Base-by-base conservation (phyloP, 2,888 invertebrate genomes). In the Thymelicus sylvestris region DNA sequence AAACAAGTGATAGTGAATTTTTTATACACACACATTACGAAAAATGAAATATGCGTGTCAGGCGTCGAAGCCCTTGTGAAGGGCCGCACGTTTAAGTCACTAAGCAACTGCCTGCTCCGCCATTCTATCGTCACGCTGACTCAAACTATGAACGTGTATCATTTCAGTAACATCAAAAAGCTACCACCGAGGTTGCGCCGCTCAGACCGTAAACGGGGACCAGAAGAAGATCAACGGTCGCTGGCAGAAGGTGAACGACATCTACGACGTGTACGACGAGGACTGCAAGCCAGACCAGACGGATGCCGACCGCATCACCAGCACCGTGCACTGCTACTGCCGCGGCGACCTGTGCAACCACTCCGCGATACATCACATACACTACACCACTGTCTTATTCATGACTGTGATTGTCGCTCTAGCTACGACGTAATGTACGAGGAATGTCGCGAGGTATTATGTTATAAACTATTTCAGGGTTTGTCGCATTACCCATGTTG, bases 321-420 rank as follows among this genome's bases (percentile, higher is more conserved):
- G 92, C 50, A 93, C 95, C 0, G 87, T 95, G 73, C 95, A 96
- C 80, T 98, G 97, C 82, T 97, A 96, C 83, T 98, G 97, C 80
- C 93, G 95, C 66, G 95, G 95, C 0, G 94, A 96, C 78, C 87
- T 96, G 48, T 98, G 97, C 82, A 98, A 97, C 83, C 83, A 90
- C 10, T 93, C 94, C 4, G 24, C 44, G 13, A 73, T 19, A 41
- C 65, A 61, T 61, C 6, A 38, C 15, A 44, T 73, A 39, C 66
- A 69, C 15, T 66, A 64, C 57, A 62, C 38, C 6, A 44, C 69
- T 19, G 57, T 74, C 38, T 66, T 78, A 59, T 65, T 76, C 55
- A 44, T 71, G 39, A 24, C 24, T 55, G 12, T 73, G 19, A 71
- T 74, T 24, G 48, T 66, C 3, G 74, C 70, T 15, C 24, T 70